Evolutionary conservation across 2,113 vertebrate genomes (phyloP), one percentile per base, ranked within the genome.

Genomic region (Atherinomorus stipes): DNA sequence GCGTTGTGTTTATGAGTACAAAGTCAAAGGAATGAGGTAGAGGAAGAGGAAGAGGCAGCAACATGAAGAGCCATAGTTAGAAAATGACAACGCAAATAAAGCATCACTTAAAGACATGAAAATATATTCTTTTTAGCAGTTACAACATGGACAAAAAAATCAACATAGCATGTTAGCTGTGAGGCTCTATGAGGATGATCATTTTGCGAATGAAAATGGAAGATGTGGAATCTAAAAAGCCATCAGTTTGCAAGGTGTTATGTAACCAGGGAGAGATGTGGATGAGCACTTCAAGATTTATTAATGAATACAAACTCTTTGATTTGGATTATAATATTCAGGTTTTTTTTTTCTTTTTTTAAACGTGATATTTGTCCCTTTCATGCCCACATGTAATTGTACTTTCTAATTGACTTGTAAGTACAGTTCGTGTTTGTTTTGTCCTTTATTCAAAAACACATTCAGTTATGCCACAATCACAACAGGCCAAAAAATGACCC

Each of bases 1-100:
- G 44, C 66, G 74, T 75, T 56, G 50, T 78, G 58, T 80, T 74
- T 45, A 38, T 47, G 54, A 40, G 76, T 61, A 9, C 52, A 56
- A 62, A 64, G 71, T 12, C 23, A 65, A 18, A 44, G 56, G 38
- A 65, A 78, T 11, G 4, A 62, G 61, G 62, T 11, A 18, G 51
- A 64, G 71, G 64, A 71, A 68, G 18, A 15, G 16, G 15, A 71
- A 68, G 18, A 15, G 16, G 15, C 19, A 54, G 52, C 18, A 4
- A 65, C 10, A 45, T 23, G 13, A 21, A 37, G 25, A 61, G 47
- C 23, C 45, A 18, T 12, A 13, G 22, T 26, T 10, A 38, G 49
- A n/a, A 51, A 58, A 64, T 37, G 60, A 73, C n/a, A 2, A 68
- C n/a, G 21, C 10, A 47, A 47, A 47, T 6, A 15, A 47, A 47